Evolutionary conservation across 37 sponge, comb jelly and placozoan species (phyloP).

Genomic region (Eunapius fragilis): DNA sequence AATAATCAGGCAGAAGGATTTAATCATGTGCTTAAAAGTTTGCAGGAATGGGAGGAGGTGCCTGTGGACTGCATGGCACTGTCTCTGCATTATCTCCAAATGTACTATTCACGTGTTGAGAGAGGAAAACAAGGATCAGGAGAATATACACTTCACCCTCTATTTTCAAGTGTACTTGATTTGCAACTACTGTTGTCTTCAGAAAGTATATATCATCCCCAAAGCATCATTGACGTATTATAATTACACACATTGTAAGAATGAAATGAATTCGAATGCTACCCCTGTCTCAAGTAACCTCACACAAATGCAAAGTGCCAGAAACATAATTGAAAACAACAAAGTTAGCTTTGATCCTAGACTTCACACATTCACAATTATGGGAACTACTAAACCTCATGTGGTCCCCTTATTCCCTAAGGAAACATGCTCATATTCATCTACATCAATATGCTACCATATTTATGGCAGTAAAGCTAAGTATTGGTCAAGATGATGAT

Average conservation of each 20-base stretch:
- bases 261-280: neutral
- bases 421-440: conserved; percentile 37
- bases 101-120: too few species aligned
- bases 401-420: conserved; percentile 34
- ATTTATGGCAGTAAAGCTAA: conserved; percentile 35
- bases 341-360: conserved; percentile 30
- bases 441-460: conserved; percentile 36
- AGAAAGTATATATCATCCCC: conserved; percentile 8
- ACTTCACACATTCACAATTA: conserved; percentile 33
- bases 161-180: conserved; percentile 1
- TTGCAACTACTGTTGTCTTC: neutral
- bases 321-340: conserved; percentile 32
- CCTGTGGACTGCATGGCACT: conserved; percentile 51
- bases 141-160: conserved; percentile 27
- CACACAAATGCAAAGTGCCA: conserved; percentile 36
- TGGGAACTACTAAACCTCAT: conserved; percentile 31
- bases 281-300: conserved; percentile 1
- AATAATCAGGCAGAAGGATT: conserved; percentile 48
- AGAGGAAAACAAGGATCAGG: conserved; percentile 34
- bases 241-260: conserved; percentile 22
- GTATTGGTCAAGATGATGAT: conserved; percentile 17
- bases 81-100: too few species aligned
- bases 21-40: conserved; percentile 35
- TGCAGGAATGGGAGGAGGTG: conserved; percentile 30
- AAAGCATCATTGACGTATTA: conserved; percentile 10